Evolutionary conservation across 2,113 vertebrate species (phyloP), one percentile per base, ranked within the genome.

Genomic region (Entelurus aequoreus): DNA sequence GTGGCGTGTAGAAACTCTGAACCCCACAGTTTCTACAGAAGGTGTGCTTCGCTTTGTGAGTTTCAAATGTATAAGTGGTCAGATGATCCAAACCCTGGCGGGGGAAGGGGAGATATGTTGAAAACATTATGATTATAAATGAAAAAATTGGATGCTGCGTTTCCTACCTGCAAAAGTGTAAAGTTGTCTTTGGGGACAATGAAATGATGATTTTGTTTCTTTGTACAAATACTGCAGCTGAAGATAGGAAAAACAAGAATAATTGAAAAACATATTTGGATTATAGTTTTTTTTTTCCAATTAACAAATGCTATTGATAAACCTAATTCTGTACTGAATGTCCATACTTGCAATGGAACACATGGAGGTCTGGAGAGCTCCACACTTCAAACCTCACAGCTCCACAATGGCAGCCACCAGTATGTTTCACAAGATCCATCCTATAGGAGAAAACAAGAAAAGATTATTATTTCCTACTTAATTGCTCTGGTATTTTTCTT

Each of bases 21-120:
- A 98, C 94, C 0, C 97, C 95, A 13, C 96, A 98, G n/a, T 78
- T 93, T 87, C 94, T 98, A 86, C 95, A 99, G 87, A 99, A 99
- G 0, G 88, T 96, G 74, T 98, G 96, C 85, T 94, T 91, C 37
- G 95, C 96, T 63, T 74, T 28, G 48, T 93, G 93, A 1, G 94
- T 96, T 82, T 98, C 96, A 79, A 96, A 98, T 1, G 93, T 96
- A 73, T 99, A 99, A 0, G 92, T 95, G 57, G 92, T 94, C 73
- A 98, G 80, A 66, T 90, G 90, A n/a, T 94, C 92, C 0, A 81
- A 88, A 6, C 95, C 97, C 97, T 99, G 62, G 4, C 2, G 12
- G 57, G 55, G 8, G 16, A 44, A 16, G 54, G 47, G 46, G n/a
- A 38, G 44, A 36, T 2, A 37, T 12, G 4, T 14, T 40, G 46